Evolutionary conservation across 2,797 vertebrate species (phyloP).

Genomic region (Monodelphis domestica): DNA sequence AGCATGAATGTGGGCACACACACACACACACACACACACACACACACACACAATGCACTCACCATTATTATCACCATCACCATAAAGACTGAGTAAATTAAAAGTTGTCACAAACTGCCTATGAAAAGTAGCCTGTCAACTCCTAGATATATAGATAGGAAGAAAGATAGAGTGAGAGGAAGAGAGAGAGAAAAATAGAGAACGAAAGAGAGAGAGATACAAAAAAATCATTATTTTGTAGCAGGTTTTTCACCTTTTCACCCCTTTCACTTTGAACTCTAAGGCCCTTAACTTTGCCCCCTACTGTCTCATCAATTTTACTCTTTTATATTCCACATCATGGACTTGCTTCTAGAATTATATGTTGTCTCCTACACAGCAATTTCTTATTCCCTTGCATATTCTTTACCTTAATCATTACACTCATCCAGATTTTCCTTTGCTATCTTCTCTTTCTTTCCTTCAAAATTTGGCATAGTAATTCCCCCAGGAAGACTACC

Average conservation of each 20-base stretch:
- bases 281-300: background rate
- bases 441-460: background rate
- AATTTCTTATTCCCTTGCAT: background rate
- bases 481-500: background rate
- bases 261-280: background rate
- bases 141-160: too few relatives aligned
- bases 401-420: background rate
- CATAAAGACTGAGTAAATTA: background rate
- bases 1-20: too few relatives aligned
- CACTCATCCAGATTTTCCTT: background rate
- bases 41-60: background rate
- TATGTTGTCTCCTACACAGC: background rate
- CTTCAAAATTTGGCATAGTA: conserved; percentile 26
- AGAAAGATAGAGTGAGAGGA: too few relatives aligned
- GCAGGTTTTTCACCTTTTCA: background rate
- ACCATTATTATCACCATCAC: background rate
- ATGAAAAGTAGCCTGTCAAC: conserved; percentile 43
- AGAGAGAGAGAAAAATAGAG: too few relatives aligned
- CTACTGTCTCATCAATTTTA: conserved; percentile 12
- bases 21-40: too few relatives aligned
- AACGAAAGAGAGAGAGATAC: too few relatives aligned
- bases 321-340: background rate
- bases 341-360: background rate
- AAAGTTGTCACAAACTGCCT: conserved; percentile 35
- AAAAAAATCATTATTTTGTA: background rate